Evolutionary conservation across 2,797 vertebrate genomes (phyloP), one percentile per base, ranked within the genome.

Genomic region (Sciaenops ocellatus): DNA sequence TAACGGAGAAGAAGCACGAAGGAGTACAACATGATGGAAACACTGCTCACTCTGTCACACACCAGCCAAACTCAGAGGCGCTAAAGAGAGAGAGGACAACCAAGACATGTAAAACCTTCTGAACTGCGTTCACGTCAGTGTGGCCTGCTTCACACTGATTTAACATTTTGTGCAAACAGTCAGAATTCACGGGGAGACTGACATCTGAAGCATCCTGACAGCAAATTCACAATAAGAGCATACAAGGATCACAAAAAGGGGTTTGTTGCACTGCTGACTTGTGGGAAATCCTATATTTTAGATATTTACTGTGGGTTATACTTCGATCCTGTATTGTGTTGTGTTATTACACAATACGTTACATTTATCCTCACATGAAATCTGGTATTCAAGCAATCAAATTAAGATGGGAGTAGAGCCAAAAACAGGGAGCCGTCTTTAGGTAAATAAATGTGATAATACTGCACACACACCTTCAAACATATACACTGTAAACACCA

Each of bases 141-240:
- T 46, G 73, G 59, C 69, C 56, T 10, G 22, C 28, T 20, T 52
- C 65, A 30, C 54, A 1, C 46, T 47, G 51, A 44, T 41, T 60
- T 9, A 15, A 54, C 24, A 41, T 72, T 75, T 61, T 51, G 71
- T 76, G 71, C 71, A 76, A 73, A 41, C 22, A 5, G 13, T 74
- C 68, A 30, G 65, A 76, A 60, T 18, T 56, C 4, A 20, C 13
- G 44, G 70, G 56, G 61, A 84, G 55, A 60, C 71, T 50, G 22
- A 34, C 38, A 64, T 63, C 82, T 70, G 80, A 85, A 80, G 70
- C 83, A 68, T 51, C 55, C 65, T 52, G 64, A 73, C 69, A 72
- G 41, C 52, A 70, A 69, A 67, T 18, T 15, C 57, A 50, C 51
- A 59, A 15, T 1, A 26, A 7, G 12, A 60, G 2, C 20, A 71